Base-by-base conservation (phyloP, 2,888 invertebrate genomes). In the Pyrrhopygopsis socrates region DNA sequence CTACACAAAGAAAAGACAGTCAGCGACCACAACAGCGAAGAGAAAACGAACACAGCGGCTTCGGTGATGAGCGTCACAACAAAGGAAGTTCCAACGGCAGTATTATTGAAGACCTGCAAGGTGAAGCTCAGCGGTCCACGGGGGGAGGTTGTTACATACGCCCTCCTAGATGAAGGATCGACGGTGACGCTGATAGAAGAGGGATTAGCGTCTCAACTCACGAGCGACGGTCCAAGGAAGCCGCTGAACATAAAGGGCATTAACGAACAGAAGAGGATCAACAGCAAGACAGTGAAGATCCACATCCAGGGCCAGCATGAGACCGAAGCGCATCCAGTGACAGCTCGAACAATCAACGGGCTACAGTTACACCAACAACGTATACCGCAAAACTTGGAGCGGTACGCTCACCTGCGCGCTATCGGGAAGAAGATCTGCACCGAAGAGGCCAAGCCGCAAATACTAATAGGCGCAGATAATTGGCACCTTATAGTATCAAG, bases 91-190 rank as follows among this genome's bases (percentile, higher is more conserved):
- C 41, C 41, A n/a, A 6, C 2, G 13, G 2, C 38, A 6, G 15
- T 41, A 2, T 18, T 68, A 0, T 18, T 68, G 1, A 68, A 68
- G 24, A 41, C 41, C 2, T 68, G 68, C 24, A 24, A 15, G 1
- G 79, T 84, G 4, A 45, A 24, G 22, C 22, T 86, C 13, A 13
- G 41, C 15, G 88, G 86, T 15, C 80, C 87, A 22, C 45, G n/a
- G 24, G 85, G 87, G 18, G 45, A 38, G 8, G 27, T 73, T 0
- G 63, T 60, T 2, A 85, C 85, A 0, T 73, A 68, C 58, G 86
- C 88, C 1, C 54, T 90, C 15, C 71, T 90, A 4, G 88, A 88
- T 58, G 90, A 88, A 38, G 88, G 86, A 0, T 83, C 86, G 0
- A 90, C 84, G 1, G 58, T 88, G 15, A 80, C 86, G 6, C 70